phyloP scores from a whole-genome alignment of 2,797 vertebrate genomes.

The Ibycter americanus region DNA sequence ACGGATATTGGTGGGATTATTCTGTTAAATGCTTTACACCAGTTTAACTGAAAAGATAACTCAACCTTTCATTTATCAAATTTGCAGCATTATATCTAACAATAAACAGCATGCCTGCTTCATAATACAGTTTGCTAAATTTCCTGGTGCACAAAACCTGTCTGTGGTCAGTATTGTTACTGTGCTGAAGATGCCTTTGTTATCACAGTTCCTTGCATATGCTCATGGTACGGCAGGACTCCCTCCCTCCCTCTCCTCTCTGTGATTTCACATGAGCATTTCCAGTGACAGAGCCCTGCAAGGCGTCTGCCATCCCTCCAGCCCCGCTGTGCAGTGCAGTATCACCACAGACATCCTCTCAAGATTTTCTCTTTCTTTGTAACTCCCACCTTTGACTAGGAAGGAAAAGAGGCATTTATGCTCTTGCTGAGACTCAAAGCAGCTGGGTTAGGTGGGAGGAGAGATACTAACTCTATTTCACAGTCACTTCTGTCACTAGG shows the following conservation, averaged over 20 bases:
- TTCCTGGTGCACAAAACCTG: not conserved
- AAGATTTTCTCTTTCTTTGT: slow-evolving; percentile 55
- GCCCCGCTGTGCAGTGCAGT: slow-evolving; percentile 13
- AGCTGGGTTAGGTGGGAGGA: slow-evolving; percentile 42
- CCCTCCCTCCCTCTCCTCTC: not conserved
- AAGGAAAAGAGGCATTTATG: slow-evolving; percentile 36
- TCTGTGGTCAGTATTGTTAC: not conserved
- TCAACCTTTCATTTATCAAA: not conserved
- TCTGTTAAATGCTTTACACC: not conserved
- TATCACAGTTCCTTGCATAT: not conserved
- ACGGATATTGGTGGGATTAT: not conserved
- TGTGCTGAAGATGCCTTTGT: not conserved
- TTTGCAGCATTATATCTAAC: not conserved
- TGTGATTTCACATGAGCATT: not conserved
- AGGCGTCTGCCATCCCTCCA: slow-evolving; percentile 25
- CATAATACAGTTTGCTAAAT: not conserved
- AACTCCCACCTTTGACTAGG: slow-evolving; percentile 45
- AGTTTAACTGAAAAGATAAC: not conserved
- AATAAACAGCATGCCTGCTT: not conserved
- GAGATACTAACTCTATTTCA: not conserved
- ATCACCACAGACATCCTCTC: slow-evolving; percentile 7
- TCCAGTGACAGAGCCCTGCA: slow-evolving; percentile 24
- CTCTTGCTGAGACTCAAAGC: slow-evolving; percentile 64
- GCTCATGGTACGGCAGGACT: not conserved
- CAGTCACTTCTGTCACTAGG: slow-evolving; percentile 26